Percentiles rank a stretch among this genome's conserved stretches.
phyloP scores from a whole-genome alignment of 2,113 vertebrate species.

The Coryphaenoides rupestris region DNA sequence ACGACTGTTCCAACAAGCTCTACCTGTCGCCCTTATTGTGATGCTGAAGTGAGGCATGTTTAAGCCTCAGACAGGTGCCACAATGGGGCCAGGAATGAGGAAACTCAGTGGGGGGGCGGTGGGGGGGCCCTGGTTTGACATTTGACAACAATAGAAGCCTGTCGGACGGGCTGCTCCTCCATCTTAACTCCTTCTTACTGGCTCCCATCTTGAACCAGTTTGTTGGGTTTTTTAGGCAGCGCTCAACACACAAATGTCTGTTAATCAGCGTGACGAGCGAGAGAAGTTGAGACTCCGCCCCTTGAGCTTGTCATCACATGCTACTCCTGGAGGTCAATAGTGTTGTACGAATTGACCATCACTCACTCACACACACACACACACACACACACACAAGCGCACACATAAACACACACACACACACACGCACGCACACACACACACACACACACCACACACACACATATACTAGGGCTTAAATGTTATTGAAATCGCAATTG shows the following conservation, averaged over 20 bases:
- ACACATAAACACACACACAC: background rate
- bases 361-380: constrained; percentile 21
- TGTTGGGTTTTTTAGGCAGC: background rate
- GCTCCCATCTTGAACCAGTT: constrained; percentile 9
- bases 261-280: too few species aligned
- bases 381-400: background rate
- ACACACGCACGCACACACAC: too few species aligned
- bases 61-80: constrained; percentile 20
- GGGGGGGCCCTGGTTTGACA: constrained; percentile 19
- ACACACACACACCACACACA: too few species aligned
- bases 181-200: background rate
- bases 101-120: constrained; percentile 46
- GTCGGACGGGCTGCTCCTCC: constrained; percentile 26
- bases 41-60: constrained; percentile 31
- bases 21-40: constrained; percentile 54
- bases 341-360: background rate
- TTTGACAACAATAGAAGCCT: constrained; percentile 40
- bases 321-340: too few species aligned
- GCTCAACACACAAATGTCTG: too few species aligned
- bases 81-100: constrained; percentile 65
- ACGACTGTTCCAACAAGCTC: constrained; percentile 37
- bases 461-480: too few species aligned
- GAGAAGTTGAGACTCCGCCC: too few species aligned
- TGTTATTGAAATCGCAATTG: too few species aligned
- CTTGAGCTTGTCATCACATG: too few species aligned